Evolutionary conservation across 1,140 invertebrate species (phyloP).

Genomic region (Sitodiplosis mosellana): DNA sequence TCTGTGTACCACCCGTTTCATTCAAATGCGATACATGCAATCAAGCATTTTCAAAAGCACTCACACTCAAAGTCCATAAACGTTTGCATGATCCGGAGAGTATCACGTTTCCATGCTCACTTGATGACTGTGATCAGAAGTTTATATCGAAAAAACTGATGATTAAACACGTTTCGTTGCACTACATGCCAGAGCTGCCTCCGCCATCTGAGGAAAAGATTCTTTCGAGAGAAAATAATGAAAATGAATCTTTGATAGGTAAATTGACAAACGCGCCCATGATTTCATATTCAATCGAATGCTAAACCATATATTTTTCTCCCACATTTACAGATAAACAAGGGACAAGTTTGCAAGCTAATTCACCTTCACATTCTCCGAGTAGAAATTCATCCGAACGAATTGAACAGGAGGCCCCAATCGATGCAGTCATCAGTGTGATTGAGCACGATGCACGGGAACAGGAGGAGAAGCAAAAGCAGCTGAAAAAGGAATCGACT

Average conservation of each 20-base stretch:
- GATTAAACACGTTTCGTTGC: constrained; percentile 40
- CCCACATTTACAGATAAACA: too few relatives aligned
- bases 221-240: background rate
- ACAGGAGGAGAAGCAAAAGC: constrained; percentile 18
- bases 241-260: background rate
- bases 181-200: constrained; percentile 14
- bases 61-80: constrained; percentile 66
- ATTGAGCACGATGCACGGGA: constrained; percentile 12
- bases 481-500: constrained; percentile 9
- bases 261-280: too few relatives aligned
- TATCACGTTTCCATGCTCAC: constrained; percentile 45
- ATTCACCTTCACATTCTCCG: too few relatives aligned
- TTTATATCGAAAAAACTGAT: constrained; percentile 68
- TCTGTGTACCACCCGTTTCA: constrained; percentile 56
- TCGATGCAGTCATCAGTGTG: constrained; percentile 2
- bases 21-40: constrained; percentile 68
- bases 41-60: constrained; percentile 48
- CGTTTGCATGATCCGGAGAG: constrained; percentile 49
- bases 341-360: too few relatives aligned
- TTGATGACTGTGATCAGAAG: constrained; percentile 45
- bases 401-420: constrained; percentile 3
- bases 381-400: too few relatives aligned
- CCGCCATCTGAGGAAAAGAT: too few relatives aligned
- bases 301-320: too few relatives aligned
- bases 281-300: too few relatives aligned